Base-by-base conservation (phyloP, 2,797 vertebrate species). In the Poecilia picta region DNA sequence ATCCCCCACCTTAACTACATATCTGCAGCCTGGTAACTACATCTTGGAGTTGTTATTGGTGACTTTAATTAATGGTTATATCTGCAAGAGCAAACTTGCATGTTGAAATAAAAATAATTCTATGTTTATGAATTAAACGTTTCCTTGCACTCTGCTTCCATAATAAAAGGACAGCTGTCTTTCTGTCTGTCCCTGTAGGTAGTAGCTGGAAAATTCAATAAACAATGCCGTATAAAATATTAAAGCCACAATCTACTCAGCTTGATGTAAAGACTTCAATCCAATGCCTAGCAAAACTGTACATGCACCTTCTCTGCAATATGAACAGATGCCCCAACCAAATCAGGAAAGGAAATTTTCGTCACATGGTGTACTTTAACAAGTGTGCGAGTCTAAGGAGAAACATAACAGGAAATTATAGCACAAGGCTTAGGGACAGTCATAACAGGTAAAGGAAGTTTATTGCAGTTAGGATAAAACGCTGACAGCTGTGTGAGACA, bases 41-140 rank as follows among this genome's bases (percentile, higher is more conserved):
- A 64, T 83, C 78, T 82, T 33, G 45, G 76, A 81, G 79, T 81
- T 80, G 51, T 70, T n/a, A 72, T 59, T 18, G 72, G 77, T 76
- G 25, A 75, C 74, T 57, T 45, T 33, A 82, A 87, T 78, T 4
- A 68, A 81, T 31, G 23, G 47, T 74, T 47, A 72, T n/a, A 82
- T 16, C 46, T 55, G 75, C 18, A 74, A 62, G 10, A 25, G 11
- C 41, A 3, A 11, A 76, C 25, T 68, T 12, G 51, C 3, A 1
- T 77, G 73, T 71, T 43, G 28, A 64, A 45, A 20, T 46, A 41
- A 73, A 73, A 36, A 3, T 0, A 10, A 41, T 15, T 64, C 23
- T 15, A 75, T 15, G 76, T 28, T 71, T 77, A 20, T 59, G 70
- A 74, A 76, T 83, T 70, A 5, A n/a, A 70, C 25, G 81, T 77